Percentiles rank a stretch among this genome's conserved stretches.
These are phyloP conservation scores for Sinosuthora webbiana DNA, from an alignment of 2,113 vertebrate genomes.

Conservation along the genomic window DNA sequence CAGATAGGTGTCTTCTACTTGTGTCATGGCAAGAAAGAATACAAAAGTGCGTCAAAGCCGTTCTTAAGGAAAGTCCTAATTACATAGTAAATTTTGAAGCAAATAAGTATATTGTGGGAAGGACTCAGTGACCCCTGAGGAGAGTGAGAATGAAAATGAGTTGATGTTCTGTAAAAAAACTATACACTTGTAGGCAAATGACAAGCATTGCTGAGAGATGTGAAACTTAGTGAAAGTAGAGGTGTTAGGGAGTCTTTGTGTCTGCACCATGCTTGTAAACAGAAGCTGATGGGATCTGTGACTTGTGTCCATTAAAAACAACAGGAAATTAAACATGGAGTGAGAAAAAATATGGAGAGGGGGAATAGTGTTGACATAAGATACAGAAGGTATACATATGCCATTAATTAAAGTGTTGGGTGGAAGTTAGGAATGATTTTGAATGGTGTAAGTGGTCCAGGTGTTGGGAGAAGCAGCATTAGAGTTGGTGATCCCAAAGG, in stretches of 20 bases:
- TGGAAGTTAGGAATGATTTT: neutral
- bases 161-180: neutral
- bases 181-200: neutral
- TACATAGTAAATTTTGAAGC: neutral
- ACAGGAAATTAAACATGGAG: neutral
- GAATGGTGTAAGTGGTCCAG: neutral
- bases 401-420: neutral
- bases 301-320: neutral
- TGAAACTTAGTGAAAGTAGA: neutral
- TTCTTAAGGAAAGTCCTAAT: neutral
- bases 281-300: neutral
- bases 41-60: neutral
- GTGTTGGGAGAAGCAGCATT: neutral
- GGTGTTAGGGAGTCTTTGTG: neutral
- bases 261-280: neutral
- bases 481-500: neutral
- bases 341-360: neutral
- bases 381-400: neutral
- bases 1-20: neutral
- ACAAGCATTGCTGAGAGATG: neutral
- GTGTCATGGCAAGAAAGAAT: neutral
- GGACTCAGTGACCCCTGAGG: neutral
- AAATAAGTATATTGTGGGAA: neutral
- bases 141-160: neutral
- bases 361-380: neutral